phyloP scores from a whole-genome alignment of 1,140 invertebrate species.

The Whitmania pigra region DNA sequence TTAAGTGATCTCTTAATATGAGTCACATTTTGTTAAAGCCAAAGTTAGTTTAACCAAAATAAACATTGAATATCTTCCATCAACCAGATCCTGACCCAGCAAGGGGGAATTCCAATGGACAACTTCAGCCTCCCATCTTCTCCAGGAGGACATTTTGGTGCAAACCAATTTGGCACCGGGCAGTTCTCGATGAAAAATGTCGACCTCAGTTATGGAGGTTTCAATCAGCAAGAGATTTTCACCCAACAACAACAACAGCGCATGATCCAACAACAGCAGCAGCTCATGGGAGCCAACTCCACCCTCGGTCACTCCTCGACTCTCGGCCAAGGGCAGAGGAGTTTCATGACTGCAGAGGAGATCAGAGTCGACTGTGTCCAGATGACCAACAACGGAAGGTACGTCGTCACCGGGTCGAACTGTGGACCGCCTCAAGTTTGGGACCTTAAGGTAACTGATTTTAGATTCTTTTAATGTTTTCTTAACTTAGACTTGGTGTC shows the following conservation, averaged over 20 bases:
- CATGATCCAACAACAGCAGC: slow-evolving; percentile 7
- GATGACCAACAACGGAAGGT: slow-evolving; percentile 36
- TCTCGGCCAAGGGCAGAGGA: not conserved
- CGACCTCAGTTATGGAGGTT: slow-evolving; percentile 6
- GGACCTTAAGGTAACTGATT: slow-evolving; percentile 38
- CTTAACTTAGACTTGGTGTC: not conserved
- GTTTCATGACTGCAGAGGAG: slow-evolving; percentile 31
- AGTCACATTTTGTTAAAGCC: too few relatives aligned
- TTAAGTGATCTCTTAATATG: too few relatives aligned
- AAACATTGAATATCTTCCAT: too few relatives aligned
- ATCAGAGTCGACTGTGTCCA: slow-evolving; percentile 40
- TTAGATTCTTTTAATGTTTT: not conserved
- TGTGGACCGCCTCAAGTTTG: slow-evolving; percentile 42
- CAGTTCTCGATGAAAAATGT: slow-evolving; percentile 8
- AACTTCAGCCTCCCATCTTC: slow-evolving; percentile 2
- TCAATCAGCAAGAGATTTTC: slow-evolving; percentile 18
- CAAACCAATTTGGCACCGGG: too few relatives aligned
- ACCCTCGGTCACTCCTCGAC: slow-evolving; percentile 6
- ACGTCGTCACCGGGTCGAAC: slow-evolving; percentile 40
- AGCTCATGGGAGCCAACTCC: not conserved
- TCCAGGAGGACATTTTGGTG: not conserved
- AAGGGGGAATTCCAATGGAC: not conserved
- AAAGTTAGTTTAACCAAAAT: too few relatives aligned
- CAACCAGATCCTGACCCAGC: not conserved
- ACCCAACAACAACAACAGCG: slow-evolving; percentile 18